Evolutionary conservation across 53 echinoderm and acorn worm species (phyloP), one percentile per base, ranked within the genome.

Genomic region (Apostichopus leukothele): DNA sequence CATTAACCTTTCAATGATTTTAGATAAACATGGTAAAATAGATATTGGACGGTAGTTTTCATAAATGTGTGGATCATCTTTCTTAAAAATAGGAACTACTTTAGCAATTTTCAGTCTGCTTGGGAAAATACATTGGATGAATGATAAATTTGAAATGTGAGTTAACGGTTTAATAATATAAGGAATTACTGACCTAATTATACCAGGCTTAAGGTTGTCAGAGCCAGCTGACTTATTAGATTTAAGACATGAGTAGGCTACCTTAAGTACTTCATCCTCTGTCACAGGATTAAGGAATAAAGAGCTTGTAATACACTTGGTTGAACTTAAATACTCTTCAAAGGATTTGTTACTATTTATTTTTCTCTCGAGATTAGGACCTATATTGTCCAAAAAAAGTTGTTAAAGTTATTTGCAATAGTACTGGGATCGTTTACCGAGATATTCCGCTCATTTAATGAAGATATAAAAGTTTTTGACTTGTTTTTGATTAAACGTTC

Each of bases 121-220:
- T 75, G 76, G 76, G 5, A 75, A 75, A 16, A 12, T 19, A 14
- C 76, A 13, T 75, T 13, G 0, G 4, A 16, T 25, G 39, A 75
- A 39, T 5, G 76, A 75, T 10, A 75, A n/a, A 39, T 25, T 75
- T 1, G n/a, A 75, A 75, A n/a, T 75, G 19, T 75, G 39, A n/a
- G 39, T 75, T 39, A 75, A 16, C 12, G 76, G 9, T 75, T 75
- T 75, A 10, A 0, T 19, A 75, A 75, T 75, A 19, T 9, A 4
- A 25, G 25, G 25, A 25, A 25, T 0, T 25, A 25, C 76, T 39
- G 5, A 25, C n/a, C 76, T 75, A n/a, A 75, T 39, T 16, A 75
- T 75, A n/a, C 76, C 76, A n/a, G 76, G 76, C 76, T 75, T 75
- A 10, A 75, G 39, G 76, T 75, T 16, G 19, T 75, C 76, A 75